Evolutionary conservation across 2,888 invertebrate species (phyloP).

Genomic region (Acleris literana): DNA sequence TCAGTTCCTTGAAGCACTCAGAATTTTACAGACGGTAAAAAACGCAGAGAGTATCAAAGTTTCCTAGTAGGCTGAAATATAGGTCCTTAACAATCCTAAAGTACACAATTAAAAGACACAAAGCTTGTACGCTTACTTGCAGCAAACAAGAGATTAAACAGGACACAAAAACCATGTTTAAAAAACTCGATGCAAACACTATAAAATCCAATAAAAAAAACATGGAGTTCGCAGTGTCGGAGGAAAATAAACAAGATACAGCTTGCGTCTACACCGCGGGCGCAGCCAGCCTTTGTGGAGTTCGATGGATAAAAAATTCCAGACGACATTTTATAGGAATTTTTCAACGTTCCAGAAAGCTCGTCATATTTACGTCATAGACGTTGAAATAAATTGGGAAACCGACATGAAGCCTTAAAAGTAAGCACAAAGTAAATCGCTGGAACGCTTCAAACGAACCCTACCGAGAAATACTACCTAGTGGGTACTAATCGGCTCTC

Average conservation of each 20-base stretch:
- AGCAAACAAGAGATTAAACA: conserved; percentile 1
- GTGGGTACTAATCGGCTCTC: conserved; percentile 51
- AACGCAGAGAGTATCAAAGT: no score
- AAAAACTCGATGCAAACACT: conserved; percentile 17
- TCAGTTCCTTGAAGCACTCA: not conserved
- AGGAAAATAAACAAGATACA: conserved; percentile 23
- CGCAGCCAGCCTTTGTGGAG: conserved; percentile 8
- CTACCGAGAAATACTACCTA: conserved; percentile 45
- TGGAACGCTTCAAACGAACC: conserved; percentile 45
- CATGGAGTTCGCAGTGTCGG: not conserved
- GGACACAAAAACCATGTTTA: conserved; percentile 8
- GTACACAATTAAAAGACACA: not conserved
- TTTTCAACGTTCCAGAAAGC: not conserved
- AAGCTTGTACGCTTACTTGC: not conserved
- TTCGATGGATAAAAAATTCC: conserved; percentile 9
- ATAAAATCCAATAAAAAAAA: conserved; percentile 20
- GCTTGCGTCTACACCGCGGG: conserved; percentile 8
- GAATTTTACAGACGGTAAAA: no score
- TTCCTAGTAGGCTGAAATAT: no score
- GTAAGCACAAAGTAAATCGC: conserved; percentile 41
- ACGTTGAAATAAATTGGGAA: not conserved
- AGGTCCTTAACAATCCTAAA: no score
- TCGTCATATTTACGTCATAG: not conserved
- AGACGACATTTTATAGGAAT: conserved; percentile 2
- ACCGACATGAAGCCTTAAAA: conserved; percentile 24